A percentile compares a stretch with the other conserved stretches of the same genome.
Evolutionary conservation across 2,888 invertebrate genomes (phyloP).

Genomic region (Alviniconcha strummeri): DNA sequence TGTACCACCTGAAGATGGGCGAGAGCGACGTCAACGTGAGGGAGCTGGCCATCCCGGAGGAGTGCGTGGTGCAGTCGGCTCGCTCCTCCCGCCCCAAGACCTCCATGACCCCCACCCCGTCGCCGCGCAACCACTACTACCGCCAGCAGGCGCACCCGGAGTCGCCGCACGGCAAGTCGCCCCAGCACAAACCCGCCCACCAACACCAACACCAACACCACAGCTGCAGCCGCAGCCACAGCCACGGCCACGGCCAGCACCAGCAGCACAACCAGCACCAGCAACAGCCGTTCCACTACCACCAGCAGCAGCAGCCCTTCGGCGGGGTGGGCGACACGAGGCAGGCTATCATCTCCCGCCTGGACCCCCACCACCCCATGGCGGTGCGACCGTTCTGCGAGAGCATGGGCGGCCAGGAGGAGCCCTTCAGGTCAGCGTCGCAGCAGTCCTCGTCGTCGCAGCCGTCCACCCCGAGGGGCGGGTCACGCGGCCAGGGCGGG

Average conservation of each 20-base stretch:
- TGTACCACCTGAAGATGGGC: constrained; percentile 20
- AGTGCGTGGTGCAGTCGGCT: constrained; percentile 18
- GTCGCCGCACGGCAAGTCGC: neutral
- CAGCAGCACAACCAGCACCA: neutral
- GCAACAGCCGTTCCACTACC: neutral
- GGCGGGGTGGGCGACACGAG: neutral
- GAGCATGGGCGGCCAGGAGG: neutral
- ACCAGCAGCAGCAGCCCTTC: neutral
- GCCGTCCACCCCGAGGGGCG: constrained; percentile 17
- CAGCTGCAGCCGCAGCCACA: neutral
- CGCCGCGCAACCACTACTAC: constrained; percentile 13
- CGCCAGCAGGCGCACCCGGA: constrained; percentile 23
- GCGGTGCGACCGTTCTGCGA: constrained; percentile 22
- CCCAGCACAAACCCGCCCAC: neutral
- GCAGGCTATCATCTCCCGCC: constrained; percentile 27
- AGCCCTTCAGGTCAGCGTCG: neutral
- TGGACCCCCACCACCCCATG: constrained; percentile 25
- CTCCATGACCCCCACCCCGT: constrained; percentile 13
- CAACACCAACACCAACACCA: too few relatives aligned
- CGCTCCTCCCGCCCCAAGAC: constrained; percentile 30
- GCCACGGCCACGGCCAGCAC: neutral
- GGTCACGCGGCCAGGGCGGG: neutral
- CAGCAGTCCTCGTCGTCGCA: neutral
- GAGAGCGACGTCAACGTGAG: neutral
- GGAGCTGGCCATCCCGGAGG: constrained; percentile 13